Evolutionary conservation across 1,140 invertebrate genomes (phyloP).

Genomic region (Cepaea nemoralis): DNA sequence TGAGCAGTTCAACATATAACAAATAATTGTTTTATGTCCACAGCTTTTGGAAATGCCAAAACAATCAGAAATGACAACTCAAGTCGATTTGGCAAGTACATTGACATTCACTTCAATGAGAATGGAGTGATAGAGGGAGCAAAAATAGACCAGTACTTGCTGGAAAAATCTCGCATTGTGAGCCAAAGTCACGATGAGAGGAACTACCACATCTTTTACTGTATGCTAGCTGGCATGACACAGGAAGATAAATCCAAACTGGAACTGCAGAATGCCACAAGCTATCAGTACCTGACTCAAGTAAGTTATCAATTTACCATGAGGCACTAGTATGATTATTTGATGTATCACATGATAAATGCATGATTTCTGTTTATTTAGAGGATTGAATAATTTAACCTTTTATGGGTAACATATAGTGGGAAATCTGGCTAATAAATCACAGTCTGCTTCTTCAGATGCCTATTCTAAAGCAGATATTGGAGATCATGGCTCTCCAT

Average conservation of each 20-base stretch:
- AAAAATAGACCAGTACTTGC: slow-evolving; percentile 97
- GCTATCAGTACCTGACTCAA: slow-evolving; percentile 89
- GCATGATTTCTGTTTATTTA: too few species aligned
- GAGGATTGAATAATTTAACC: too few species aligned
- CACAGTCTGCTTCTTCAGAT: too few species aligned
- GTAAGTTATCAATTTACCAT: neutral
- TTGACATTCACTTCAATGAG: slow-evolving; percentile 97
- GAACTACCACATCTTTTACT: slow-evolving; percentile 99
- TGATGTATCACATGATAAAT: too few species aligned
- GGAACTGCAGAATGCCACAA: slow-evolving; percentile 86
- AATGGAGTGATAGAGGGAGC: slow-evolving; percentile 96
- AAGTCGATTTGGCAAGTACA: slow-evolving; percentile 96
- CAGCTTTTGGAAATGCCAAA: slow-evolving; percentile 99
- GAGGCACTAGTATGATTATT: too few species aligned
- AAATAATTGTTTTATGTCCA: neutral
- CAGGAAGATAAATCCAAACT: slow-evolving; percentile 91
- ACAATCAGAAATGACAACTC: slow-evolving; percentile 99
- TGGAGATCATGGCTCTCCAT: too few species aligned
- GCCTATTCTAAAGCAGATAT: too few species aligned
- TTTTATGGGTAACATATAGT: too few species aligned
- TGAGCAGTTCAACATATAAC: too few species aligned
- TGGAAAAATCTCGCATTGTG: slow-evolving; percentile 98
- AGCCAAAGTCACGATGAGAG: slow-evolving; percentile 89
- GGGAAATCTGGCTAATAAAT: too few species aligned
- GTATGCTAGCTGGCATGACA: slow-evolving; percentile 92